phyloP scores from a whole-genome alignment of 2,888 invertebrate species.

The Dryocosmus kuriphilus region DNA sequence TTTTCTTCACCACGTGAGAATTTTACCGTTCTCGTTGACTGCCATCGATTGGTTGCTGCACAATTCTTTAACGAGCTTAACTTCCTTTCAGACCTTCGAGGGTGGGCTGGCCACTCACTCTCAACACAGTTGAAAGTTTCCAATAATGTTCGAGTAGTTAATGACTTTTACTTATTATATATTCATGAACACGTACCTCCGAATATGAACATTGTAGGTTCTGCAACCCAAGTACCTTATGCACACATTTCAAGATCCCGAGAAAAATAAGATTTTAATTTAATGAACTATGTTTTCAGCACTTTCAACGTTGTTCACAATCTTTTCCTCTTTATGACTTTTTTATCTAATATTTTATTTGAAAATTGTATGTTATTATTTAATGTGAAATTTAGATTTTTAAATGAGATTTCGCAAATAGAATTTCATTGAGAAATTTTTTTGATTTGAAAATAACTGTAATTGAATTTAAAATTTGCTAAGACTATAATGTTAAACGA shows the following conservation, averaged over 20 bases:
- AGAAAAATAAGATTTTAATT: background rate
- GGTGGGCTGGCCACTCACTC: constrained; percentile 44
- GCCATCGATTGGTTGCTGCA: constrained; percentile 62
- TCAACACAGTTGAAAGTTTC: constrained; percentile 59
- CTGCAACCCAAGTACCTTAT: background rate
- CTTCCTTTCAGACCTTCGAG: constrained; percentile 56
- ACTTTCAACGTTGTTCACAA: background rate
- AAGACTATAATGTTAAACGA: no score
- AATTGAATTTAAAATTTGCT: no score
- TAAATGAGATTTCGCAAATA: no score
- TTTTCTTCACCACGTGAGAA: constrained; percentile 60
- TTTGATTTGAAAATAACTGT: no score
- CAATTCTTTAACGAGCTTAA: constrained; percentile 68
- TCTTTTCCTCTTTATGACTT: background rate
- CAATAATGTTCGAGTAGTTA: constrained; percentile 67
- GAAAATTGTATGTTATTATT: background rate
- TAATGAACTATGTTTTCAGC: background rate
- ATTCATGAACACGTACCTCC: constrained; percentile 41
- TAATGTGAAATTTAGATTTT: no score
- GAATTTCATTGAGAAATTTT: no score
- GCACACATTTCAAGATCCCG: background rate
- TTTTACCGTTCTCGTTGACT: constrained; percentile 57
- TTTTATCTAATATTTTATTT: background rate
- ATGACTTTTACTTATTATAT: constrained; percentile 59
- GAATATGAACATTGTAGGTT: background rate